Evolutionary conservation across 2,113 vertebrate species (phyloP), one percentile per base, ranked within the genome.

Genomic region (Bambusicola thoracicus): DNA sequence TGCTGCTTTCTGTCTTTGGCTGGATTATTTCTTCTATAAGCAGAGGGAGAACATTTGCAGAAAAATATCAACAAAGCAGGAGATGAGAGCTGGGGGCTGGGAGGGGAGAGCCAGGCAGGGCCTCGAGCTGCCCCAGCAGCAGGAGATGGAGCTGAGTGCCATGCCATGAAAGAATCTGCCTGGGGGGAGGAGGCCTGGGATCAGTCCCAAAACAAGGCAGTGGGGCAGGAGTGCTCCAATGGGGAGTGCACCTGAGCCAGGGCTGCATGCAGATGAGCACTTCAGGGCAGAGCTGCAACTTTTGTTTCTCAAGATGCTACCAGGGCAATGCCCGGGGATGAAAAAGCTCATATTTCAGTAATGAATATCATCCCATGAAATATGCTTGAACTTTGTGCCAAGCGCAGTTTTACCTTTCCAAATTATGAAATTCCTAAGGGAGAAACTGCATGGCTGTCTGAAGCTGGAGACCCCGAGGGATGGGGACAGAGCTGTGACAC

Each of bases 251-350:
- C 44, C 78, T 58, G 27, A 20, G 74, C 53, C 9, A 18, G 4
- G n/a, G 56, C 29, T 68, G 53, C 38, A 25, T 0, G 1, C 0
- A 0, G 38, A 72, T 7, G 17, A 85, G 78, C 10, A 11, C 30
- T 25, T n/a, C n/a, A 25, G 29, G 43, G 56, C 10, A 27, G 72
- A 76, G 19, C 36, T 32, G 29, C 74, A 84, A 44, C 49, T 29
- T 81, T 58, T 74, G 51, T 30, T 78, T 75, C 70, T 34, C 36
- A 56, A n/a, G 41, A 73, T 74, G 11, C 11, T 61, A 34, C 19
- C 56, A 56, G 32, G 66, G 49, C 48, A 72, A 43, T 16, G 40
- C 19, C 41, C 1, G 17, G 58, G 56, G 53, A 92, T 29, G 66
- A 43, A 74, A 66, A 73, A 46, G 5, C 61, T 96, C 70, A 48